phyloP scores from a whole-genome alignment of 2,888 invertebrate genomes.

The Thymelicus lineola region DNA sequence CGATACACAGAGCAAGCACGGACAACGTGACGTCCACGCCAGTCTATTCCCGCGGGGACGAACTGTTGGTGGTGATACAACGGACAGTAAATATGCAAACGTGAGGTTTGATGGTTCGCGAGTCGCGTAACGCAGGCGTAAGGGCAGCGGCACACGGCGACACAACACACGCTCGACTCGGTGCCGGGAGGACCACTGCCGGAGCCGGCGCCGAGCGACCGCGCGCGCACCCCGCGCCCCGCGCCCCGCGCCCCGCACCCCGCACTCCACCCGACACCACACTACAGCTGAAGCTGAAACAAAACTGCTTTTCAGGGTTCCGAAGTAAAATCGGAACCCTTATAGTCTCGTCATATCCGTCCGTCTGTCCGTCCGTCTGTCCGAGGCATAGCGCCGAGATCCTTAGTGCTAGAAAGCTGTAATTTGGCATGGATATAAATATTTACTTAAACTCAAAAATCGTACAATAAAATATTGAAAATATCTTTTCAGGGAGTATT shows the following conservation, averaged over 20 bases:
- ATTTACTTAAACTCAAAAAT: too few species aligned
- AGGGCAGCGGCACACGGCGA: conserved; percentile 35
- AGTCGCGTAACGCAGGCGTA: conserved; percentile 39
- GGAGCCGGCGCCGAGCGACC: conserved; percentile 60
- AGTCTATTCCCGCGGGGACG: not conserved
- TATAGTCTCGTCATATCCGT: too few species aligned
- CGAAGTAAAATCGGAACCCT: too few species aligned
- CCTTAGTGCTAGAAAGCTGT: too few species aligned
- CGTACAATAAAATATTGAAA: too few species aligned
- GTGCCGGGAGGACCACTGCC: conserved; percentile 64
- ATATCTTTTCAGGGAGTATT: too few species aligned
- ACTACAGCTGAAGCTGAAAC: conserved; percentile 11
- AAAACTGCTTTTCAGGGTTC: conserved; percentile 22
- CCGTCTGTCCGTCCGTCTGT: too few species aligned
- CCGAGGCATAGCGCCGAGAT: too few species aligned
- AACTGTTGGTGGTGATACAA: not conserved
- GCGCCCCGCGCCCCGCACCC: conserved; percentile 46
- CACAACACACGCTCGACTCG: conserved; percentile 50
- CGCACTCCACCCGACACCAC: conserved; percentile 46
- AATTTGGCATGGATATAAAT: too few species aligned
- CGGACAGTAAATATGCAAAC: conserved; percentile 27
- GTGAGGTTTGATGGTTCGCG: conserved; percentile 37
- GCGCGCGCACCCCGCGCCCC: conserved; percentile 44
- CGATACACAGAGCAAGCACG: conserved; percentile 44
- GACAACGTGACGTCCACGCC: conserved; percentile 37